phyloP scores from a whole-genome alignment of 2,797 vertebrate genomes.

The Mionectes olivaceus region DNA sequence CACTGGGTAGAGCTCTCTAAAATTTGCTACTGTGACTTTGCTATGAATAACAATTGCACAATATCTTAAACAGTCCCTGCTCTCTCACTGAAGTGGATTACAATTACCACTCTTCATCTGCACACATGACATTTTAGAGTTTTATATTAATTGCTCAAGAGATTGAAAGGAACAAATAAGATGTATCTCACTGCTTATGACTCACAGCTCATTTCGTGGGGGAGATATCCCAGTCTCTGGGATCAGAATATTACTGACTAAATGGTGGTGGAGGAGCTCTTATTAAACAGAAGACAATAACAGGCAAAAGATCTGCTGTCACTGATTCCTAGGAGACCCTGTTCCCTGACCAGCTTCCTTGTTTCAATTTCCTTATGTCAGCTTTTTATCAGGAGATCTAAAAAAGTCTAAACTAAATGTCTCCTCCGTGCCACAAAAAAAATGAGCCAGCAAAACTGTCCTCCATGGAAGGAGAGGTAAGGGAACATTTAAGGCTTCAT shows the following conservation, averaged over 20 bases:
- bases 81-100: not conserved
- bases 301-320: not conserved
- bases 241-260: not conserved
- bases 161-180: not conserved
- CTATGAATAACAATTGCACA: not conserved
- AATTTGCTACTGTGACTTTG: not conserved
- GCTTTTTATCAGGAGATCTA: not conserved
- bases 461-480: not conserved
- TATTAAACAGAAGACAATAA: not conserved
- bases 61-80: not conserved
- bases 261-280: not conserved
- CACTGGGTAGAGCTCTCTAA: not conserved
- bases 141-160: not conserved
- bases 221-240: not conserved
- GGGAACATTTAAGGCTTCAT: not conserved
- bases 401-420: not conserved
- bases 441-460: not conserved
- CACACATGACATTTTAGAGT: not conserved
- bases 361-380: not conserved
- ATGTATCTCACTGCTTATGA: not conserved
- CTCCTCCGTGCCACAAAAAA: not conserved
- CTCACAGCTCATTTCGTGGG: rapidly evolving
- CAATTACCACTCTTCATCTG: not conserved
- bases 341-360: not conserved
- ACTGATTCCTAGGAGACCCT: not conserved